Conservation (phyloP, 2,888 invertebrate species). For the Pollenia labialis region DNA sequence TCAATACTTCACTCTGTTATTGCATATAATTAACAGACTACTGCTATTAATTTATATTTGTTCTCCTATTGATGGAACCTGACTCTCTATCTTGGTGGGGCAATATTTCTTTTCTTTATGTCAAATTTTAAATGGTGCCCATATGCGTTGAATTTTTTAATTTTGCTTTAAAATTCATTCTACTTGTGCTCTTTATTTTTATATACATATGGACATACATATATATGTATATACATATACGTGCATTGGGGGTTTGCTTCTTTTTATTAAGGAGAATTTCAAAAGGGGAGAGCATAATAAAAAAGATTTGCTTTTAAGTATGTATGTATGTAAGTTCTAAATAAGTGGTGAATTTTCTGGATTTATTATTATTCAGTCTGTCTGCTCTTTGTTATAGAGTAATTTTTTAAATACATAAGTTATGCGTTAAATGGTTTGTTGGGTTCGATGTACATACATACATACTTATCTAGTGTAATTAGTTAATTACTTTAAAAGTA, state of each 20-base stretch:
- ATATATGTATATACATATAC: not conserved
- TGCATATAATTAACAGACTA: slow-evolving; percentile 41
- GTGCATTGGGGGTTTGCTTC: not conserved
- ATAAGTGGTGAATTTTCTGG: slow-evolving; percentile 58
- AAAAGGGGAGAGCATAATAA: slow-evolving; percentile 16
- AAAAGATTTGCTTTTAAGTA: not conserved
- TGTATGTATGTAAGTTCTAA: not conserved
- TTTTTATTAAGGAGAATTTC: slow-evolving; percentile 22
- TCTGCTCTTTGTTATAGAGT: not conserved
- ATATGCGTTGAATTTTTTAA: slow-evolving; percentile 32
- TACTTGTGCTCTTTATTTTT: slow-evolving; percentile 16
- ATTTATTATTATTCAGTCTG: slow-evolving; percentile 25
- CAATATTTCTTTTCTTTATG: slow-evolving; percentile 9
- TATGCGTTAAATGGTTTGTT: slow-evolving; percentile 24
- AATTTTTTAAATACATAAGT: slow-evolving; percentile 48
- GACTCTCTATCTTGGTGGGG: slow-evolving; percentile 5
- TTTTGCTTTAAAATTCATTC: slow-evolving; percentile 2
- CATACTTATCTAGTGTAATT: slow-evolving; percentile 4
- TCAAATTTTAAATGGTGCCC: not conserved
- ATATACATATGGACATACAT: not conserved
- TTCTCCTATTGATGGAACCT: slow-evolving; percentile 12
- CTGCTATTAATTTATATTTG: slow-evolving; percentile 5
- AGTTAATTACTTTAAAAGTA: slow-evolving; percentile 4
- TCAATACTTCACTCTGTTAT: slow-evolving; percentile 23
- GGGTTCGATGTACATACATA: not conserved